phyloP scores from a whole-genome alignment of 2,113 vertebrate species.

The Puntigrus tetrazona region DNA sequence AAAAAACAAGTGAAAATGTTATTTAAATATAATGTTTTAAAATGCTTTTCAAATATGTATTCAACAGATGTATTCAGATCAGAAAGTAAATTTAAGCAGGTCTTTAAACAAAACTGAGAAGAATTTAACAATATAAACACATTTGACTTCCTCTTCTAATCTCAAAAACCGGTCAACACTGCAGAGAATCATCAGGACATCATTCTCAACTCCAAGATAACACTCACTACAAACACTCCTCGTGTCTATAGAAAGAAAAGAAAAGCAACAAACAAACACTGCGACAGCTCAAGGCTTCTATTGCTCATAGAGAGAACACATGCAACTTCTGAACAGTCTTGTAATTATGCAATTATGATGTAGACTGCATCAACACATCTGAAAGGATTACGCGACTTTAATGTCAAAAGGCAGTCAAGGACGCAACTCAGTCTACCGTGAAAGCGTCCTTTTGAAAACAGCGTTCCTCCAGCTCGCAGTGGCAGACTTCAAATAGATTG shows the following conservation, averaged over 20 bases:
- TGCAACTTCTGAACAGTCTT: not conserved
- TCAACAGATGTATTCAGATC: not conserved
- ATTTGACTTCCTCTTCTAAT: not conserved
- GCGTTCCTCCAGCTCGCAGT: not conserved
- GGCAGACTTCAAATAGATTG: not conserved
- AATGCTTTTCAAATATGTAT: no score
- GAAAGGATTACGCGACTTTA: not conserved
- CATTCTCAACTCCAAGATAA: not conserved
- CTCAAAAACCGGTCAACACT: not conserved
- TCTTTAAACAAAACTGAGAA: not conserved
- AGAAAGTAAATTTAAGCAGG: not conserved
- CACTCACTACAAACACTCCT: not conserved
- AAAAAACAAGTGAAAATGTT: no score
- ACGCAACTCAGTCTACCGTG: not conserved
- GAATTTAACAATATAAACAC: not conserved
- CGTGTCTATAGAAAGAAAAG: not conserved
- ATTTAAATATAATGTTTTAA: no score
- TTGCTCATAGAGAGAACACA: not conserved
- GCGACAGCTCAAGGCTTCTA: not conserved
- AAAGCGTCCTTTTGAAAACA: not conserved
- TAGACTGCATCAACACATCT: constrained; percentile 14
- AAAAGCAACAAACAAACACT: not conserved
- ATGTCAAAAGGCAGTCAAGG: not conserved
- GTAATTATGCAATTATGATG: constrained; percentile 17
- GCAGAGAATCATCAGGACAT: not conserved